phyloP scores from a whole-genome alignment of 2,888 invertebrate species.

The Limnephilus lunatus region DNA sequence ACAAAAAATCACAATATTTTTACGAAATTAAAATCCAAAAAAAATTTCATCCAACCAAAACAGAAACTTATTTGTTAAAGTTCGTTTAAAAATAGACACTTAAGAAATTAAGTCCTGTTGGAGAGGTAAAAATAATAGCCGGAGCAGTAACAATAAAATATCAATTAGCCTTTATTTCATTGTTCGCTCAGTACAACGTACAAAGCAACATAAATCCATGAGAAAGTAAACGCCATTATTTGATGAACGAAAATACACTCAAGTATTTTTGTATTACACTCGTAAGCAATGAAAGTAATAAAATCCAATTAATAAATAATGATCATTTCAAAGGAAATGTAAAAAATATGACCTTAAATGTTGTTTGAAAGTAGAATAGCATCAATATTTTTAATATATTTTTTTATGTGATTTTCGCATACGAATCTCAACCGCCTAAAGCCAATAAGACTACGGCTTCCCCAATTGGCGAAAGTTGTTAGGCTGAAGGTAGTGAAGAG shows the following conservation, averaged over 20 bases:
- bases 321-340: not conserved
- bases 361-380: too few relatives aligned
- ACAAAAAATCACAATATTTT: too few relatives aligned
- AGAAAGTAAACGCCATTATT: conserved; percentile 14
- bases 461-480: too few relatives aligned
- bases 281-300: not conserved
- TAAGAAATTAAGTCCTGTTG: not conserved
- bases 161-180: not conserved
- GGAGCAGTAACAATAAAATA: not conserved
- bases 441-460: too few relatives aligned
- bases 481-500: too few relatives aligned
- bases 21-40: too few relatives aligned
- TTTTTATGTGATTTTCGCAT: too few relatives aligned
- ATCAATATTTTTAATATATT: too few relatives aligned
- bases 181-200: not conserved
- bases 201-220: not conserved
- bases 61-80: too few relatives aligned
- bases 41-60: too few relatives aligned
- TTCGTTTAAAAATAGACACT: not conserved
- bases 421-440: too few relatives aligned
- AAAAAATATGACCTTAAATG: not conserved
- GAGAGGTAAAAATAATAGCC: not conserved
- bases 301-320: not conserved
- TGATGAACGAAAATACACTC: not conserved
- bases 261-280: not conserved